Conservation (phyloP, 92 coral and sea anemone genomes). For the Pocillopora grandis region DNA sequence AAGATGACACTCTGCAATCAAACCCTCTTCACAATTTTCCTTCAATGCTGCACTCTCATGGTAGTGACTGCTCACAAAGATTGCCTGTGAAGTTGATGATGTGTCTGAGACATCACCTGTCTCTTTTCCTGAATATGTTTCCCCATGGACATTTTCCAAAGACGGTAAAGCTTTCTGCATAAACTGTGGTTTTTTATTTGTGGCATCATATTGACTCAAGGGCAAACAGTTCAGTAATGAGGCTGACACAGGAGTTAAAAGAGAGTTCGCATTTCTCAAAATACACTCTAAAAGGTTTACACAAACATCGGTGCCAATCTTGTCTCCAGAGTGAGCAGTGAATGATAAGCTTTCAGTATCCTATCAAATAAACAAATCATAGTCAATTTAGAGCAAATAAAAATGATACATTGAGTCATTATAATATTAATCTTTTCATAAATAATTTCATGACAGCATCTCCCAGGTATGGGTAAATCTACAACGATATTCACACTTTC, state of each 20-base stretch:
- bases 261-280: background rate
- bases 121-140: too few species aligned
- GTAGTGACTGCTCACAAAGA: background rate
- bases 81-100: background rate
- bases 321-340: background rate
- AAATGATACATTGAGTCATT: too few species aligned
- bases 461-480: too few species aligned
- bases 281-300: background rate
- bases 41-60: background rate
- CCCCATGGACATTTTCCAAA: too few species aligned
- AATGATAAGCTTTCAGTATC: too few species aligned
- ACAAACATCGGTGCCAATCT: background rate
- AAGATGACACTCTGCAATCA: background rate
- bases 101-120: too few species aligned
- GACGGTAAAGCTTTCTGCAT: background rate
- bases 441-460: too few species aligned
- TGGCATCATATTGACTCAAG: background rate
- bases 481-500: too few species aligned
- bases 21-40: background rate
- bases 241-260: background rate
- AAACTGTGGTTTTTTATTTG: background rate
- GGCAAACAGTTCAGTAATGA: background rate
- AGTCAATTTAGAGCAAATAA: too few species aligned
- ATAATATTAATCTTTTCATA: too few species aligned
- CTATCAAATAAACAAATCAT: background rate